Evolutionary conservation across 2,888 invertebrate species (phyloP), one percentile per base, ranked within the genome.

Genomic region (Drosophila mercatorum): DNA sequence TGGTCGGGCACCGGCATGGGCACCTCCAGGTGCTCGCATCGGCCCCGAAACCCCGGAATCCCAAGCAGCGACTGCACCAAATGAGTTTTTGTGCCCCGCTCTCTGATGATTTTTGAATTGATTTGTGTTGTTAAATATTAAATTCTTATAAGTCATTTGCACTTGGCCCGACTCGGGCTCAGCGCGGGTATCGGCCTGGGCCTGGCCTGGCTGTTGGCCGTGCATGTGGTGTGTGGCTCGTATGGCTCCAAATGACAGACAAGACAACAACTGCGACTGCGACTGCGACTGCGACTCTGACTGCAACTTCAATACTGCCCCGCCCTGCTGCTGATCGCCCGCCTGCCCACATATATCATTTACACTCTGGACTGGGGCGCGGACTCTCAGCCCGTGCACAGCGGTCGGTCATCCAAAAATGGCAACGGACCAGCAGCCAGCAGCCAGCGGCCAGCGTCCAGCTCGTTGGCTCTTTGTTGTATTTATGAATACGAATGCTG

Each of bases 141-240:
- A 90, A 90, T 91, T 90, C 90, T 88, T 90, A 91, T 91, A 90
- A 91, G 89, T 90, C 90, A 90, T 90, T 90, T 90, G 90, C 90
- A 90, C 90, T 86, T 82, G 80, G 75, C 41, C 57, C 44, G 46
- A 40, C n/a, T 12, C 26, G 28, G 17, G 12, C 52, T 58, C 44
- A 34, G 26, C n/a, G 4, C 6, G 31, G 31, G 31, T 31, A 31
- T 22, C 2, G 41, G 49, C 26, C 51, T 44, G 47, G 46, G 26
- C 31, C 52, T 58, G 22, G 40, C 10, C 46, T 22, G 51, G 17
- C 11, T 34, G 14, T 49, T 14, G 14, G 2, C 51, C 26, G 31
- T 41, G 36, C 26, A 58, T 63, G 36, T 26, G 52, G 22, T 58
- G 22, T 58, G 36, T 26, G 52, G 22, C 58, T 36, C 26, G 65